These are phyloP conservation scores for Myiozetetes cayanensis DNA, from an alignment of 2,113 vertebrate species.

Conservation along the genomic window DNA sequence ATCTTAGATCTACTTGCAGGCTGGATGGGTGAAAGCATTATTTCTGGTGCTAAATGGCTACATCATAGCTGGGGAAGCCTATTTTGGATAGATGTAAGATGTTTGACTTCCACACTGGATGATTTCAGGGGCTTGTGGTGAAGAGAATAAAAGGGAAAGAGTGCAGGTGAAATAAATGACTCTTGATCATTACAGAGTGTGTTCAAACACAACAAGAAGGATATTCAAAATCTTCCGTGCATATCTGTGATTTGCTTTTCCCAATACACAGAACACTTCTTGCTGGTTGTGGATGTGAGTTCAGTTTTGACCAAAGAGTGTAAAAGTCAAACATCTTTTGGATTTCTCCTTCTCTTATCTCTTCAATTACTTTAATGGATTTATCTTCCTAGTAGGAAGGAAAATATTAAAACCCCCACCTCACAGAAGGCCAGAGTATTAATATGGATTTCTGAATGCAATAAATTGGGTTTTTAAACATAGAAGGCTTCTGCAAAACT, in stretches of 20 bases:
- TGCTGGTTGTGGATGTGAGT: neutral
- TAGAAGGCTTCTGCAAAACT: neutral
- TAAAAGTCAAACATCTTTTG: neutral
- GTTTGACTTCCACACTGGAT: neutral
- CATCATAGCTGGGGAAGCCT: neutral
- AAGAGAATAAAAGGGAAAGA: neutral
- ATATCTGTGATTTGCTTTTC: neutral
- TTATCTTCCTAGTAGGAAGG: neutral
- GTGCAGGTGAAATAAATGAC: rapidly evolving
- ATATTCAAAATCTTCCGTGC: neutral
- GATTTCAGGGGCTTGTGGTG: neutral
- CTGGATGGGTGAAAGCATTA: neutral
- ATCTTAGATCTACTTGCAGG: neutral
- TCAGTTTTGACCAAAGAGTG: neutral
- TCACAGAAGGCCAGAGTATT: neutral
- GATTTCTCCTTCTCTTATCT: neutral
- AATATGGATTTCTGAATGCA: neutral
- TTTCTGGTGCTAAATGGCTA: neutral
- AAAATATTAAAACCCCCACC: neutral
- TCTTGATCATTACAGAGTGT: neutral
- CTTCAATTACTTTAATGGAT: neutral
- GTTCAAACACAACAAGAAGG: neutral
- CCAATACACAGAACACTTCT: neutral
- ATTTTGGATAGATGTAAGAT: neutral
- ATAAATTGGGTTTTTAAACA: neutral